Conservation (phyloP, 2,888 invertebrate genomes). For the Lasioglossum lativentre region DNA sequence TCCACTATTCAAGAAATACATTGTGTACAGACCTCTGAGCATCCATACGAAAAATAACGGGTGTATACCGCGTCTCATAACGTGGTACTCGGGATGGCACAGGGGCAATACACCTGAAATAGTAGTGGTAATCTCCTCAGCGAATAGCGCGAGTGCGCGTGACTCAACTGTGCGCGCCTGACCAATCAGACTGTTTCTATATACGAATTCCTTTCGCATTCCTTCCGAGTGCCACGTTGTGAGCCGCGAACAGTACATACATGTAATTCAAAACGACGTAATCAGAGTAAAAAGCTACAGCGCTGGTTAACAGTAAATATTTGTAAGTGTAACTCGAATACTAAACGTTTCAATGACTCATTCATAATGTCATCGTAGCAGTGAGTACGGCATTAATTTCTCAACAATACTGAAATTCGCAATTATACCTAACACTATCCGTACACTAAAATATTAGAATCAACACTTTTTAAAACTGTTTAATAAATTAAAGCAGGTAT, state of each 20-base stretch:
- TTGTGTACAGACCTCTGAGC: conserved; percentile 38
- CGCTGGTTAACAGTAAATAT: background rate
- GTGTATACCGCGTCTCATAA: background rate
- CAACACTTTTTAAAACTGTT: background rate
- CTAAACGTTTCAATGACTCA: background rate
- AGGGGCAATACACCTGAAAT: too few species aligned
- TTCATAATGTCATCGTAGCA: background rate
- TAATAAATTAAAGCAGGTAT: background rate
- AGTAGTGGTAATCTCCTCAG: too few species aligned
- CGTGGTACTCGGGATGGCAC: background rate
- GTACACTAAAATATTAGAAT: background rate
- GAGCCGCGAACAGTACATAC: background rate
- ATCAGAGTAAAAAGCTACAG: background rate
- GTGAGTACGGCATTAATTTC: background rate
- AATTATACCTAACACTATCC: background rate
- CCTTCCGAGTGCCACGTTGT: background rate
- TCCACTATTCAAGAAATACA: conserved; percentile 42
- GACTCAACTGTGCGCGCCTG: background rate
- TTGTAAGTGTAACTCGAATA: background rate
- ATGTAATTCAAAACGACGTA: conserved; percentile 14
- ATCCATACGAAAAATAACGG: conserved; percentile 24
- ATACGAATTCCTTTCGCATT: background rate
- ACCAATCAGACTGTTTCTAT: background rate
- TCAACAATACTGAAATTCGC: background rate
- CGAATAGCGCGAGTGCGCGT: too few species aligned